Evolutionary conservation across 2,113 vertebrate species (phyloP).

Genomic region (Octodon degus): DNA sequence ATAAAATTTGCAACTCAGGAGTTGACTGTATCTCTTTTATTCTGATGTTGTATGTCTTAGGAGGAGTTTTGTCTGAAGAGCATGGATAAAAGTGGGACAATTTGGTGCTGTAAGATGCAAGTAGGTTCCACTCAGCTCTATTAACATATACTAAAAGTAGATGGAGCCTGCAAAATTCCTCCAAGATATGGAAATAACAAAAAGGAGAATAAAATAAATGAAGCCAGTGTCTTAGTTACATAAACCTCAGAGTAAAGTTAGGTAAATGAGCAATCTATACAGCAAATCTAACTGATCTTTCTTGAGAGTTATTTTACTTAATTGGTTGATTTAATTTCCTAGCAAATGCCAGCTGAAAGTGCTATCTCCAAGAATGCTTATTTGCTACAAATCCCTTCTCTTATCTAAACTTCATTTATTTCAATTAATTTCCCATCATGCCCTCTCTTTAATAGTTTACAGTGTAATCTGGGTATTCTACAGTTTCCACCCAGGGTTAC

Average conservation of each 20-base stretch:
- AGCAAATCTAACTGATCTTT: constrained; percentile 65
- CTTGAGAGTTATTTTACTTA: constrained; percentile 70
- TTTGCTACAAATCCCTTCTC: constrained; percentile 62
- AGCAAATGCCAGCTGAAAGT: constrained; percentile 67
- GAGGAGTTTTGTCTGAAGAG: constrained; percentile 37
- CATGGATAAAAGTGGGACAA: neutral
- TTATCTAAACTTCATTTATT: constrained; percentile 71
- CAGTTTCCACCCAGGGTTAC: constrained; percentile 40
- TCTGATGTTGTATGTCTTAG: neutral
- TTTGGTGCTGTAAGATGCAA: neutral
- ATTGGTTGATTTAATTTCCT: constrained; percentile 75
- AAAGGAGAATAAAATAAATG: constrained; percentile 30
- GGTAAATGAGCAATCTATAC: constrained; percentile 69
- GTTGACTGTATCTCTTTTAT: neutral
- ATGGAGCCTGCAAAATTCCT: constrained; percentile 24
- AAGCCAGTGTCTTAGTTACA: constrained; percentile 57
- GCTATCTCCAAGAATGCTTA: constrained; percentile 42
- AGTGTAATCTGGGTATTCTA: constrained; percentile 6
- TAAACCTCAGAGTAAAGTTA: constrained; percentile 46
- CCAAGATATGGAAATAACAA: neutral
- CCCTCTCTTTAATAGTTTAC: neutral
- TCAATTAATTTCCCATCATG: constrained; percentile 64
- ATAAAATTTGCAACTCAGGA: neutral
- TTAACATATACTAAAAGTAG: constrained; percentile 31
- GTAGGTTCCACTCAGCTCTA: neutral